Conservation (phyloP, 1,140 invertebrate genomes). For the Ladona fulva region DNA sequence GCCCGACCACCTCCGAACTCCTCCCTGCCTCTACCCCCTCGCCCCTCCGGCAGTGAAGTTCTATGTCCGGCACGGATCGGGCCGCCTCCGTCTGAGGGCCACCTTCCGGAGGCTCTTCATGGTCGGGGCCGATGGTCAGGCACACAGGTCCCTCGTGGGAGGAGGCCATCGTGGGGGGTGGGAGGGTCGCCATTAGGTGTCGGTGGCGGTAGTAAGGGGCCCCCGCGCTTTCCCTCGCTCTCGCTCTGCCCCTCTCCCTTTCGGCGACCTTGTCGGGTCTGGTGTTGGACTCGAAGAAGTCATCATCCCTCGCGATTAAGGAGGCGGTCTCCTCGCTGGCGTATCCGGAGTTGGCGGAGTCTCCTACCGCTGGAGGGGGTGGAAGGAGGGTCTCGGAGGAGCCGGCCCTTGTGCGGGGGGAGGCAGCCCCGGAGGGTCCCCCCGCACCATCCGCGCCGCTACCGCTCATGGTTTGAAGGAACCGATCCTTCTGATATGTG, state of each 20-base stretch:
- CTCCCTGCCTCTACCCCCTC: conserved; percentile 13
- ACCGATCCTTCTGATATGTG: too few relatives aligned
- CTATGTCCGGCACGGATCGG: conserved; percentile 78
- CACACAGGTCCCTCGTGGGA: conserved; percentile 19
- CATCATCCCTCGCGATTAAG: background rate
- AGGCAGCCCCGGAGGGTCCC: background rate
- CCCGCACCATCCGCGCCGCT: background rate
- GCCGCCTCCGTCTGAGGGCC: conserved; percentile 40
- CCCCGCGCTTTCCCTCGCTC: background rate
- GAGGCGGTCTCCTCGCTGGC: conserved; percentile 10
- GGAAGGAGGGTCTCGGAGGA: conserved; percentile 11
- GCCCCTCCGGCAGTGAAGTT: conserved; percentile 63
- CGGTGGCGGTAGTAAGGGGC: background rate
- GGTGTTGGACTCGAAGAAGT: conserved; percentile 14
- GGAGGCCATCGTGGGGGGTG: background rate
- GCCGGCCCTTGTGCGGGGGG: background rate
- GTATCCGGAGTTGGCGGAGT: conserved; percentile 15
- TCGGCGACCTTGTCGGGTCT: conserved; percentile 17
- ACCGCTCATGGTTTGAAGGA: background rate
- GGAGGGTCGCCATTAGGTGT: background rate
- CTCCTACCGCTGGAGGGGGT: background rate
- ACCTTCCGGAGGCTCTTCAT: conserved; percentile 22
- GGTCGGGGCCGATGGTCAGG: conserved; percentile 19
- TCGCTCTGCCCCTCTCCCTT: background rate
- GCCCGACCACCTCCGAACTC: background rate